phyloP scores from a whole-genome alignment of 2,113 vertebrate genomes.

The Chaetops frenatus region DNA sequence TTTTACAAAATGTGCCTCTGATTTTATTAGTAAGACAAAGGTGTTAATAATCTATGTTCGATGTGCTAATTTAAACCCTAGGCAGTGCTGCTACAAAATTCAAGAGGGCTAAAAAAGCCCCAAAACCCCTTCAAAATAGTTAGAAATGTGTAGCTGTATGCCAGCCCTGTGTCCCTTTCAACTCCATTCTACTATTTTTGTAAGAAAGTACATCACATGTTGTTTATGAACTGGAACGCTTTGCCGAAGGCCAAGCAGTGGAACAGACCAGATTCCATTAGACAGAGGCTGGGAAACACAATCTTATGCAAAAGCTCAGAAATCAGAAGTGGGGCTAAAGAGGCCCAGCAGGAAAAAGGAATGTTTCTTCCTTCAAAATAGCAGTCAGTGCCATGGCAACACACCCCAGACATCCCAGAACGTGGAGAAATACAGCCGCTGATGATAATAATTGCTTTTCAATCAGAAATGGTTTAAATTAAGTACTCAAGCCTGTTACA shows the following conservation, averaged over 20 bases:
- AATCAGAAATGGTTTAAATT: not conserved
- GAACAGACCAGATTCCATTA: not conserved
- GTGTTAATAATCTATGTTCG: not conserved
- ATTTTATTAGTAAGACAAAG: not conserved
- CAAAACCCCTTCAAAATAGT: not conserved
- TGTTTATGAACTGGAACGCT: not conserved
- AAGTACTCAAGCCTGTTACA: not conserved
- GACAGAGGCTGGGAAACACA: not conserved
- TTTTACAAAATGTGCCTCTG: not conserved
- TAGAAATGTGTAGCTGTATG: not conserved
- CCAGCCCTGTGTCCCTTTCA: not conserved
- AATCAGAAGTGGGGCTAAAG: not conserved
- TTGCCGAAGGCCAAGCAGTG: not conserved
- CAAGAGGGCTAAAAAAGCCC: not conserved
- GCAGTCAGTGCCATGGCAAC: not conserved
- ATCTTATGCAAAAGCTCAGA: not conserved
- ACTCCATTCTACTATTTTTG: not conserved
- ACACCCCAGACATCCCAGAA: too few relatives aligned
- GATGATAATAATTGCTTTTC: not conserved
- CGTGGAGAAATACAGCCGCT: fast-evolving
- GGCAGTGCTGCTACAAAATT: not conserved
- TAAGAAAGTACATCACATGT: not conserved
- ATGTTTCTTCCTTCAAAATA: not conserved
- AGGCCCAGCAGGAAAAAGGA: not conserved
- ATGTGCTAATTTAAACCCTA: not conserved